A percentile compares a stretch with the other conserved stretches of the same genome.
These are phyloP conservation scores for Netelia fuscicornis DNA, from an alignment of 2,888 invertebrate genomes.

Conservation along the genomic window DNA sequence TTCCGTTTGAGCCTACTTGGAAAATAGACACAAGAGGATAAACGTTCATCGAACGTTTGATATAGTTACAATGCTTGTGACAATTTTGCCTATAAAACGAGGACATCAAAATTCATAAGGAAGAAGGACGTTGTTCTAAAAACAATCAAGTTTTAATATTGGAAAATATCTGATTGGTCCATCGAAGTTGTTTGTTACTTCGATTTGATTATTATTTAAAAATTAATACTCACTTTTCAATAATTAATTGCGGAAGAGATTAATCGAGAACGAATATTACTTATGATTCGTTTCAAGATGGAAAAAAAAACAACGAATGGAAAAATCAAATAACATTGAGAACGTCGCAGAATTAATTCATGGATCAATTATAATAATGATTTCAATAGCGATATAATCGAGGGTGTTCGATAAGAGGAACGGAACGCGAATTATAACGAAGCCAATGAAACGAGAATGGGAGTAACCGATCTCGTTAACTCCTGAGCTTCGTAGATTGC, in stretches of 20 bases:
- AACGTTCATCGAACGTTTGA: conserved; percentile 4
- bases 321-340: not conserved
- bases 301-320: too few species aligned
- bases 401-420: not conserved
- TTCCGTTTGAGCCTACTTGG: conserved; percentile 3
- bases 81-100: not conserved
- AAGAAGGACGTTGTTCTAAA: not conserved
- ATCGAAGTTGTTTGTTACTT: too few species aligned
- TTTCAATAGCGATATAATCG: not conserved
- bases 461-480: conserved; percentile 39
- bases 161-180: too few species aligned
- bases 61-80: conserved; percentile 17
- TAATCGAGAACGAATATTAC: too few species aligned
- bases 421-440: conserved; percentile 17
- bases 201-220: too few species aligned
- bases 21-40: not conserved
- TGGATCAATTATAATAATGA: conserved; percentile 1
- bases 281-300: too few species aligned
- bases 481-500: not conserved
- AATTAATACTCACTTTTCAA: too few species aligned
- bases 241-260: too few species aligned
- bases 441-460: conserved; percentile 31
- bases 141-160: too few species aligned
- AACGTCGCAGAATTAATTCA: not conserved
- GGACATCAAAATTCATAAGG: not conserved